phyloP scores from a whole-genome alignment of 2,888 invertebrate genomes.

The Pachliopta kotzebuea region DNA sequence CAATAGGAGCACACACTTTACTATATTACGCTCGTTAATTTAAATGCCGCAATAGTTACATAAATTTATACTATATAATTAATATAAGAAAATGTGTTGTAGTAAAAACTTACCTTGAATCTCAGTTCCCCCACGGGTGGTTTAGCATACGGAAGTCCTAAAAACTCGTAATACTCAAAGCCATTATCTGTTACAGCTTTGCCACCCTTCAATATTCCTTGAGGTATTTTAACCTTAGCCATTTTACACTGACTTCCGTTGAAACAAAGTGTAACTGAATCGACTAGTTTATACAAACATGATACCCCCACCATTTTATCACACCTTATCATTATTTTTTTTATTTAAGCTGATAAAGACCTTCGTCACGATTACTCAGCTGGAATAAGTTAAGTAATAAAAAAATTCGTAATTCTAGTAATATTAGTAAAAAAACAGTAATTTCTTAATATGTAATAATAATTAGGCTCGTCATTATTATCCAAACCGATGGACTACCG shows the following conservation, averaged over 20 bases:
- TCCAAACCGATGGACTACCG: no score
- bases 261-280: not conserved
- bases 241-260: conserved; percentile 32
- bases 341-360: not conserved
- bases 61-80: not conserved
- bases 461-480: no score
- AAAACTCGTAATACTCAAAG: conserved; percentile 62
- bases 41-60: not conserved
- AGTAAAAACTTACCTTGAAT: conserved; percentile 45
- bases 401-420: not conserved
- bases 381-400: not conserved
- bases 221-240: conserved; percentile 46
- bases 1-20: no score
- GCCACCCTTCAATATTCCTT: conserved; percentile 60
- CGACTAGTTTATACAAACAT: not conserved
- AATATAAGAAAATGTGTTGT: not conserved
- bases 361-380: not conserved
- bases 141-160: conserved; percentile 77
- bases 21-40: not conserved
- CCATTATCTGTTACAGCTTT: conserved; percentile 53
- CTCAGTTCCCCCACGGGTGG: conserved; percentile 68
- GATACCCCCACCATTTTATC: not conserved
- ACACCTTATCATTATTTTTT: not conserved
- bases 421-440: not conserved
- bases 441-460: no score